Evolutionary conservation across 2,113 vertebrate species (phyloP).

Genomic region (Tapirus terrestris): DNA sequence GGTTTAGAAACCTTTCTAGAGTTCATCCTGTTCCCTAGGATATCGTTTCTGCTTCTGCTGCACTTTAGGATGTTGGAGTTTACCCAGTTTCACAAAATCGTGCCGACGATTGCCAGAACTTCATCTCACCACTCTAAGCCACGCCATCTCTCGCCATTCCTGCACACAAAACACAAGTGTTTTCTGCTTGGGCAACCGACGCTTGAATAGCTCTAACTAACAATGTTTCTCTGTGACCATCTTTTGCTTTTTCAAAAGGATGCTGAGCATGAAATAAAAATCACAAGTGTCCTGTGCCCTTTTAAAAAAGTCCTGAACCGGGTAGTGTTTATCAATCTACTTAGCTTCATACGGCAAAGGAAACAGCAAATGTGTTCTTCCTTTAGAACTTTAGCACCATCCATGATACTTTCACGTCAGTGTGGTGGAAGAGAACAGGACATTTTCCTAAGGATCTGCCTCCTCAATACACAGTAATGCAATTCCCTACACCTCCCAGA

Average conservation of each 20-base stretch:
- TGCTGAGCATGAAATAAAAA: not conserved
- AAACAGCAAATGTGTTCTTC: not conserved
- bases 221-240: not conserved
- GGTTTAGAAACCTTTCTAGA: not conserved
- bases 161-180: not conserved
- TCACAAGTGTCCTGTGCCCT: not conserved
- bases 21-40: not conserved
- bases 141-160: not conserved
- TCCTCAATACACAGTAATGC: not conserved
- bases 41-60: not conserved
- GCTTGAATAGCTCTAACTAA: not conserved
- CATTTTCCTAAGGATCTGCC: not conserved
- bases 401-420: not conserved
- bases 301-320: not conserved
- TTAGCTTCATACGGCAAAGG: not conserved
- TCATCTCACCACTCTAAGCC: not conserved
- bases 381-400: not conserved
- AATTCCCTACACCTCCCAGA: not conserved
- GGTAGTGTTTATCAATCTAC: not conserved
- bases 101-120: not conserved
- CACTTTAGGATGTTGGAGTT: not conserved
- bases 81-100: not conserved
- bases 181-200: not conserved
- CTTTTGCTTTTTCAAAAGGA: slow-evolving; percentile 22
- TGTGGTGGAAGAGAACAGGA: not conserved